Evolutionary conservation across 2,113 vertebrate genomes (phyloP).

Genomic region (Thalassarche chlororhynchos): DNA sequence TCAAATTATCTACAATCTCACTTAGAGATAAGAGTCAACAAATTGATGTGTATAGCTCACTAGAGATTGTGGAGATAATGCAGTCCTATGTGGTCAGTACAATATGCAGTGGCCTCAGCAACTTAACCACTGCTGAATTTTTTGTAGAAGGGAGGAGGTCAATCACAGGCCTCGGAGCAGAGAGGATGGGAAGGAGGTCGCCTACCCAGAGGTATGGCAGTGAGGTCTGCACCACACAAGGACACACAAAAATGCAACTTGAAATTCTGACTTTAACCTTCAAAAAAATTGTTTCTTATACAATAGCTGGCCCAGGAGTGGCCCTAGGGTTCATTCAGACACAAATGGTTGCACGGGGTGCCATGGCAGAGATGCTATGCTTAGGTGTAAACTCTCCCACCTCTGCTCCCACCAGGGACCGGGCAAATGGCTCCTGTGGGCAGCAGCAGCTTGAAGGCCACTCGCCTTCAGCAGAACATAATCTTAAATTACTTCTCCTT

Average conservation of each 20-base stretch:
- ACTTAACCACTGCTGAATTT: background rate
- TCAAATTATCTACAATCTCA: background rate
- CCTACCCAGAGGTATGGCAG: background rate
- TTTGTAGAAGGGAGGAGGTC: background rate
- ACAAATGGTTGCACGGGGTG: background rate
- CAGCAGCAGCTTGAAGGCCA: background rate
- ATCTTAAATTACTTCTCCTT: background rate
- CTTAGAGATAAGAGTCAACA: background rate
- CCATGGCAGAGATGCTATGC: background rate
- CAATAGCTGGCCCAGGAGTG: background rate
- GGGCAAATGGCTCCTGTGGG: background rate
- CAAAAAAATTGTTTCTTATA: background rate
- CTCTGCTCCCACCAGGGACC: fast-evolving
- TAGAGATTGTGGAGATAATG: background rate
- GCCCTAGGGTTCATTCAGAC: background rate
- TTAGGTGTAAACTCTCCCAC: background rate
- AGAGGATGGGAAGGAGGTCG: background rate
- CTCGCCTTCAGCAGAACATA: background rate
- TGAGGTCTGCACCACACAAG: background rate
- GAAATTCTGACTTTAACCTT: constrained; percentile 19
- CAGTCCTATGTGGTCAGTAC: background rate
- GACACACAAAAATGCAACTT: background rate
- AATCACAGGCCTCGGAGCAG: background rate
- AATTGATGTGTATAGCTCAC: background rate
- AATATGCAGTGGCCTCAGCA: background rate